These are phyloP conservation scores for Tamandua tetradactyla DNA, from an alignment of 2,797 vertebrate genomes.

Conservation along the genomic window DNA sequence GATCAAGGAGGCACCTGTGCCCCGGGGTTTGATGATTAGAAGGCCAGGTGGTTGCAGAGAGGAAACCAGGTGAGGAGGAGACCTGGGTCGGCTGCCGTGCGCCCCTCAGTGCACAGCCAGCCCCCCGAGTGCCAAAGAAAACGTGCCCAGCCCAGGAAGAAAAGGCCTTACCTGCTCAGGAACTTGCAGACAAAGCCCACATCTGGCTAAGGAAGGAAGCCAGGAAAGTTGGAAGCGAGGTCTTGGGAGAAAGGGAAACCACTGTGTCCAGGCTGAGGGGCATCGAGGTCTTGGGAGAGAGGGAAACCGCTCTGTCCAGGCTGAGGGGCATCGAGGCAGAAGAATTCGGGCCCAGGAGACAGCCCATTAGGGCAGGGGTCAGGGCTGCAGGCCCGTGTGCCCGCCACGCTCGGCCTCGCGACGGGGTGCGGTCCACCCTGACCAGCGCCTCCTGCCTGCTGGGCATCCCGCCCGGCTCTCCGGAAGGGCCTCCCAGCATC, in stretches of 20 bases:
- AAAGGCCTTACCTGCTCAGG: neutral
- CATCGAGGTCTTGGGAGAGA: neutral
- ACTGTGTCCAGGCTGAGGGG: neutral
- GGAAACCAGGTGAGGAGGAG: rapidly evolving
- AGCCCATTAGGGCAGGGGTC: neutral
- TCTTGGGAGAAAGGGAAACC: neutral
- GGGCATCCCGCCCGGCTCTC: too few species aligned
- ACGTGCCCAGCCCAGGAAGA: neutral
- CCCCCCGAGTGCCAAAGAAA: neutral
- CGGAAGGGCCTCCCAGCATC: too few species aligned
- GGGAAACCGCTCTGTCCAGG: rapidly evolving
- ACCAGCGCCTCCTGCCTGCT: too few species aligned
- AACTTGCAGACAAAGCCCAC: neutral
- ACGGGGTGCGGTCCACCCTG: too few species aligned
- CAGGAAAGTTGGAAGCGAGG: neutral
- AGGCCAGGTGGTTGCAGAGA: neutral
- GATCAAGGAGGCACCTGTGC: rapidly evolving
- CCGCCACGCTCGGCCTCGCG: too few species aligned
- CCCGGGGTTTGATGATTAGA: rapidly evolving
- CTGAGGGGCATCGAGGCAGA: neutral
- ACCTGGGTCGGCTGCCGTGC: rapidly evolving
- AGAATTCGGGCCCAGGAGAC: rapidly evolving
- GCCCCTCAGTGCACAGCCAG: rapidly evolving
- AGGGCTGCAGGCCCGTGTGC: too few species aligned
- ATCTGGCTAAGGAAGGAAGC: neutral